These are phyloP conservation scores for Dasypolia templi DNA, from an alignment of 2,888 invertebrate genomes.

Conservation along the genomic window DNA sequence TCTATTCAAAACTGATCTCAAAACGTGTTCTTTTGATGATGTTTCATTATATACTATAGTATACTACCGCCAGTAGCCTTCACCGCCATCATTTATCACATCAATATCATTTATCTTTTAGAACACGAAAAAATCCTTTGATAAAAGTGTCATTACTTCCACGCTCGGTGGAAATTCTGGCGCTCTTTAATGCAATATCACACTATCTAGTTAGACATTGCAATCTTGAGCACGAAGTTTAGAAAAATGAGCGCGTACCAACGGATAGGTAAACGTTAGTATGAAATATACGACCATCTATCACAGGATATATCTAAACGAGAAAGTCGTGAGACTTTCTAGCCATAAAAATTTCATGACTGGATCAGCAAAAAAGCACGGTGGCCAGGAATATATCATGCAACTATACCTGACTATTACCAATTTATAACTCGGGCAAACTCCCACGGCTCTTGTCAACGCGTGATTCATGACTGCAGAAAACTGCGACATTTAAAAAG, in stretches of 20 bases:
- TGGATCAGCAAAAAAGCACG: conserved; percentile 42
- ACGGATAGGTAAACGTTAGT: conserved; percentile 31
- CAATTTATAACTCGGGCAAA: conserved; percentile 59
- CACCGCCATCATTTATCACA: conserved; percentile 38
- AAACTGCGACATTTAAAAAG: conserved; percentile 70
- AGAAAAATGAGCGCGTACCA: conserved; percentile 41
- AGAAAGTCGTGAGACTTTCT: conserved; percentile 5
- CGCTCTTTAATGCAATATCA: conserved; percentile 33
- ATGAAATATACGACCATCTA: conserved; percentile 42
- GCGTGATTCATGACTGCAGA: conserved; percentile 76
- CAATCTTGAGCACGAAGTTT: conserved; percentile 47
- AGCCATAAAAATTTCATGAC: conserved; percentile 24
- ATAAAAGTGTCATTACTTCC: conserved; percentile 53
- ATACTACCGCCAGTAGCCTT: conserved; percentile 6
- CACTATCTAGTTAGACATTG: conserved; percentile 40
- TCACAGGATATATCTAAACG: conserved; percentile 45
- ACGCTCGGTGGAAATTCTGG: conserved; percentile 15
- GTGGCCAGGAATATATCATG: conserved; percentile 44
- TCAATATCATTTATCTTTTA: conserved; percentile 38
- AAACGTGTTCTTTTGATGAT: conserved; percentile 8
- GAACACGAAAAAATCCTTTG: conserved; percentile 24
- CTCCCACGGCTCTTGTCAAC: conserved; percentile 61
- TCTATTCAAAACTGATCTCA: neutral
- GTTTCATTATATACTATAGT: conserved; percentile 11
- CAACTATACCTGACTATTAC: conserved; percentile 57